phyloP scores from a whole-genome alignment of 2,888 invertebrate species.

The Elaeidobius kamerunicus region DNA sequence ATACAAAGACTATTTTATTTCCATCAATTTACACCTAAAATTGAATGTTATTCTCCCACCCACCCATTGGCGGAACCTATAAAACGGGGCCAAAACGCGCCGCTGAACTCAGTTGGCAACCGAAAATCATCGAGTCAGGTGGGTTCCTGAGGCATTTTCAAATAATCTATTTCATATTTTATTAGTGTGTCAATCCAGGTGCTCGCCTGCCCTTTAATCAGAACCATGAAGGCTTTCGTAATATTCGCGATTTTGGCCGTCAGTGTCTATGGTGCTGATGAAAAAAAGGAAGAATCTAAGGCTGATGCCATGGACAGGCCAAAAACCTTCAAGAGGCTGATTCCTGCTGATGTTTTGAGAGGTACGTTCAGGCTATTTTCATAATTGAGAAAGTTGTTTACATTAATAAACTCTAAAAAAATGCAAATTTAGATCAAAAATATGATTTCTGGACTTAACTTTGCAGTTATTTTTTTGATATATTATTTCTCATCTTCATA shows the following conservation, averaged over 20 bases:
- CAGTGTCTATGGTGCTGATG: slow-evolving; percentile 36
- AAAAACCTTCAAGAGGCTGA: slow-evolving; percentile 76
- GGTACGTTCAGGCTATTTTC: slow-evolving; percentile 53
- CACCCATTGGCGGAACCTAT: slow-evolving; percentile 25
- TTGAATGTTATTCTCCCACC: too few species aligned
- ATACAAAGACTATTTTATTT: too few species aligned
- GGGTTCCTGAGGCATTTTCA: slow-evolving; percentile 10
- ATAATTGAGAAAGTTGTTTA: too few species aligned
- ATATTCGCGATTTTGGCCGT: slow-evolving; percentile 53
- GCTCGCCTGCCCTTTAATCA: too few species aligned
- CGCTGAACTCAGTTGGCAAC: slow-evolving; percentile 24
- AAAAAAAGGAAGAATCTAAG: slow-evolving; percentile 51
- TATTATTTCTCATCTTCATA: too few species aligned
- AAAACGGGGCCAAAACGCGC: slow-evolving; percentile 12
- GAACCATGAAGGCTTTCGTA: slow-evolving; percentile 59
- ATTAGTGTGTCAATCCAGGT: slow-evolving; percentile 13
- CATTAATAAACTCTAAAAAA: too few species aligned
- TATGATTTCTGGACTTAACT: too few species aligned
- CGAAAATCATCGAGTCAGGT: slow-evolving; percentile 11
- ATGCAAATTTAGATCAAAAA: too few species aligned
- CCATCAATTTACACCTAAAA: too few species aligned
- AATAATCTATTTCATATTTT: slow-evolving; percentile 6
- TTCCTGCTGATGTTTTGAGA: slow-evolving; percentile 87
- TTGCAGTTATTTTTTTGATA: too few species aligned
- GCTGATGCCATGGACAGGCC: slow-evolving; percentile 49